Percentiles rank a stretch among this genome's conserved stretches.
Conservation (phyloP, 1,140 invertebrate species). For the Trichonephila clavipes region DNA sequence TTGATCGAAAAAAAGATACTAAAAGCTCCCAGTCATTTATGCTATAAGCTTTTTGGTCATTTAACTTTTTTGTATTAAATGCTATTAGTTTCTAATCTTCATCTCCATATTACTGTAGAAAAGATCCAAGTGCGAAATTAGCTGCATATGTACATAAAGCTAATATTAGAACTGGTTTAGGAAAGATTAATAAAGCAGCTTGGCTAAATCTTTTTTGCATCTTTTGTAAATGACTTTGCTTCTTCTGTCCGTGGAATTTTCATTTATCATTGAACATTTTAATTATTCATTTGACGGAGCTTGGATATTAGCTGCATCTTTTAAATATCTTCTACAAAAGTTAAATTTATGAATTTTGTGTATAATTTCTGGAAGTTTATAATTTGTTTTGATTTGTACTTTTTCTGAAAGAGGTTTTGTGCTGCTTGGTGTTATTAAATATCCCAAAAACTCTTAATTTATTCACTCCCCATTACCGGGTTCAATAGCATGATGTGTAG, state of each 20-base stretch:
- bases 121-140: too few relatives aligned
- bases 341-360: not conserved
- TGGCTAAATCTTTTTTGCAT: not conserved
- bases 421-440: not conserved
- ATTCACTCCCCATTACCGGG: not conserved
- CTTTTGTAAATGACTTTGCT: not conserved
- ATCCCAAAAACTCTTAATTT: slow-evolving; percentile 44
- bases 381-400: not conserved
- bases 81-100: not conserved
- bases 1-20: not conserved
- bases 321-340: slow-evolving; percentile 19
- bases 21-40: not conserved
- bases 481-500: slow-evolving; percentile 17
- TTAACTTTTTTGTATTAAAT: not conserved
- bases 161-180: too few relatives aligned
- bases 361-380: slow-evolving; percentile 9
- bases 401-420: not conserved
- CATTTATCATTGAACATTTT: not conserved
- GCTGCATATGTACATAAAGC: too few relatives aligned
- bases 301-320: slow-evolving; percentile 18
- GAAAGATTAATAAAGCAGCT: too few relatives aligned
- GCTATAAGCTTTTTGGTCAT: not conserved
- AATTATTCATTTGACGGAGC: slow-evolving; percentile 5
- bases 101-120: too few relatives aligned
- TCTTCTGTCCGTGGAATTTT: not conserved